Evolutionary conservation across 2,797 vertebrate species (phyloP).

Genomic region (Champsocephalus esox): DNA sequence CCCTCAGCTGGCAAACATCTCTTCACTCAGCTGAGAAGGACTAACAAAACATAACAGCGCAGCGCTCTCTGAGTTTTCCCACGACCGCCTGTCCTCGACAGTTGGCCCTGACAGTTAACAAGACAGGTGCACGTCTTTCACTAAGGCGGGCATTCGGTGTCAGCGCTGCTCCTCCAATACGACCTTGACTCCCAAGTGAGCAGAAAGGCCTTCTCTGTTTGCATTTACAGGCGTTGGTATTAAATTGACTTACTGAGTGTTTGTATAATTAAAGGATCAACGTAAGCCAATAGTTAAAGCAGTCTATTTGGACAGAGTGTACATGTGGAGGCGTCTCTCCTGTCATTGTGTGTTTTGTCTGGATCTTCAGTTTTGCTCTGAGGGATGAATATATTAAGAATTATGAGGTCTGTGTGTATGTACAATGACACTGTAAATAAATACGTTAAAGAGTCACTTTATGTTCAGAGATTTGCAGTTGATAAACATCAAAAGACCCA

Average conservation of each 20-base stretch:
- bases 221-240: conserved; percentile 20
- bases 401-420: background rate
- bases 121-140: conserved; percentile 76
- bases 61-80: conserved; percentile 69
- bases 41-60: conserved; percentile 65
- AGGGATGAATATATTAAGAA: conserved; percentile 2
- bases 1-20: conserved; percentile 67
- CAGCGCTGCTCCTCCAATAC: conserved; percentile 16
- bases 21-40: conserved; percentile 63
- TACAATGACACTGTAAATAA: background rate
- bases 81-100: conserved; percentile 73
- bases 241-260: conserved; percentile 19
- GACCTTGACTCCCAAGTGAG: conserved; percentile 63
- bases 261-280: conserved; percentile 16
- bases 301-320: conserved; percentile 24
- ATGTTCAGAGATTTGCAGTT: conserved; percentile 1
- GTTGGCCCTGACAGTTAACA: conserved; percentile 64
- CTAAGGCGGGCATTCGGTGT: conserved; percentile 55
- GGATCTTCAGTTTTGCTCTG: conserved; percentile 19
- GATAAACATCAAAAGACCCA: conserved; percentile 6
- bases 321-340: conserved; percentile 13
- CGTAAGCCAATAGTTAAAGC: background rate
- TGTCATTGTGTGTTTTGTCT: conserved; percentile 25
- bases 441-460: background rate
- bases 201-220: conserved; percentile 22